Percentiles rank a stretch among this genome's conserved stretches.
Conservation (phyloP, 2,797 vertebrate species). For the Clamator glandarius region DNA sequence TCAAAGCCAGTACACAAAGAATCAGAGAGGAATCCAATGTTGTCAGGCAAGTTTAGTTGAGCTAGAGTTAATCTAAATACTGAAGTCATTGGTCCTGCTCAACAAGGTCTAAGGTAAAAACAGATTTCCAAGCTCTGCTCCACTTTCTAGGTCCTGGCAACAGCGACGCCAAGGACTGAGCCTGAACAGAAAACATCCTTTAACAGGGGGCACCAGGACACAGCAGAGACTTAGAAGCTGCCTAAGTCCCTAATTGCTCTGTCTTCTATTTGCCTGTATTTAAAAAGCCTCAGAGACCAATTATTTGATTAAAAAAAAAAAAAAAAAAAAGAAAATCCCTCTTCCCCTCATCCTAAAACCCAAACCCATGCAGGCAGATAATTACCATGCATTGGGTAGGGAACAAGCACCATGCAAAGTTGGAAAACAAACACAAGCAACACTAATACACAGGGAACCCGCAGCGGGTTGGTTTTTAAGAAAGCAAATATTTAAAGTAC, state of each 20-base stretch:
- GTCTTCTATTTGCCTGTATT: not conserved
- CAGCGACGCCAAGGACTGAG: not conserved
- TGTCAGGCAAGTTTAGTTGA: not conserved
- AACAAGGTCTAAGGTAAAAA: not conserved
- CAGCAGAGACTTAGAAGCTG: not conserved
- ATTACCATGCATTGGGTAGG: not conserved
- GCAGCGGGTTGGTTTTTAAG: not conserved
- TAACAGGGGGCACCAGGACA: not conserved
- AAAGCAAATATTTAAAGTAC: not conserved
- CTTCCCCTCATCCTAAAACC: not conserved
- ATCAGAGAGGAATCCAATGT: not conserved
- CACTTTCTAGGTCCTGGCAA: not conserved
- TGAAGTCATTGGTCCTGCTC: not conserved
- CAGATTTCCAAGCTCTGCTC: not conserved
- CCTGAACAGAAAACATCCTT: not conserved
- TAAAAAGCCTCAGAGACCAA: constrained; percentile 13
- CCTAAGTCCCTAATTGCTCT: not conserved
- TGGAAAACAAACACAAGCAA: not conserved
- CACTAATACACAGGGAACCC: not conserved
- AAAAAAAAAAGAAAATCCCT: not conserved
- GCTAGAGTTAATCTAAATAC: not conserved
- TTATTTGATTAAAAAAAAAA: not conserved
- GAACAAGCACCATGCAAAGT: not conserved
- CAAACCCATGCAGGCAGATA: not conserved
- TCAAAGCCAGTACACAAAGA: constrained; percentile 31